Evolutionary conservation across 1,140 invertebrate species (phyloP).

Genomic region (Drosophila orosa): DNA sequence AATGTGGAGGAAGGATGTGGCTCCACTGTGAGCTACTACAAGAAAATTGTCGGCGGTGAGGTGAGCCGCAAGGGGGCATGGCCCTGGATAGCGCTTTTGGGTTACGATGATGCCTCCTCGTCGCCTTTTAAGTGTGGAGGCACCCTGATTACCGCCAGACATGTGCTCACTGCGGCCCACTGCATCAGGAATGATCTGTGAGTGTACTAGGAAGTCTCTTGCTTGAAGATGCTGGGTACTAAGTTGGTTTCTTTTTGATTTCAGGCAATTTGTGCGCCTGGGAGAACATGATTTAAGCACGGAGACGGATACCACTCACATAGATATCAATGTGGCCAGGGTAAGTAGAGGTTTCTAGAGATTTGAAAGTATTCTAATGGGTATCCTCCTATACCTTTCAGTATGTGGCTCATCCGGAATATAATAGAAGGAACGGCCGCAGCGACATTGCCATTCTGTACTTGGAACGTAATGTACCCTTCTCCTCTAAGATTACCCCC

Average conservation of each 20-base stretch:
- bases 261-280: constrained; percentile 67
- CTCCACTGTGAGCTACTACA: constrained; percentile 60
- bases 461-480: constrained; percentile 67
- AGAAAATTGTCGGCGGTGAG: constrained; percentile 84
- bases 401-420: constrained; percentile 58
- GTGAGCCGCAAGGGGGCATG: constrained; percentile 79
- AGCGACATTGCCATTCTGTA: constrained; percentile 75
- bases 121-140: constrained; percentile 80
- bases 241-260: constrained; percentile 1
- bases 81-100: constrained; percentile 80
- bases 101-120: constrained; percentile 66
- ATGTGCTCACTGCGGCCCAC: constrained; percentile 80
- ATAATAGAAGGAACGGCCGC: constrained; percentile 68
- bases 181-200: constrained; percentile 72
- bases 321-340: constrained; percentile 61
- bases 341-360: constrained; percentile 11
- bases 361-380: not conserved
- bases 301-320: constrained; percentile 65
- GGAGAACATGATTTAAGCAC: constrained; percentile 78
- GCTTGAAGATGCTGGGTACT: not conserved
- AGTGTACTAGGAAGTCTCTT: constrained; percentile 8
- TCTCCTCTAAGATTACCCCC: constrained; percentile 54
- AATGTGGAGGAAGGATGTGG: constrained; percentile 83
- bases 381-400: not conserved
- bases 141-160: constrained; percentile 76